Evolutionary conservation across 2,888 invertebrate species (phyloP).

Genomic region (Lepidocyrtinus sp.): DNA sequence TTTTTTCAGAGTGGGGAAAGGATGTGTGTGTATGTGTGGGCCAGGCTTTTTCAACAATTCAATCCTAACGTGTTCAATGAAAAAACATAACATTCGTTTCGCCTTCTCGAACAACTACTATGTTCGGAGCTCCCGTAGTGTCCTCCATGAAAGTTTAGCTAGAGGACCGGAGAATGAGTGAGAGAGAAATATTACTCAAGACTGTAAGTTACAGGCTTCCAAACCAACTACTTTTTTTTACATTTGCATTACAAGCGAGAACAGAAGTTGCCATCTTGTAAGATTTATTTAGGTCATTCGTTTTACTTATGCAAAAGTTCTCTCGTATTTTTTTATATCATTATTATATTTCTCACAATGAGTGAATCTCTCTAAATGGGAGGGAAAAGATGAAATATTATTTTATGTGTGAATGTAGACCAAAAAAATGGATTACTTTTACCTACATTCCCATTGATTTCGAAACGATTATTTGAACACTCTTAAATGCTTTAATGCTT

Average conservation of each 20-base stretch:
- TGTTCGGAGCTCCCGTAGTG: not conserved
- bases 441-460: too few relatives aligned
- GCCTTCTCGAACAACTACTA: not conserved
- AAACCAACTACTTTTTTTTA: constrained; percentile 7
- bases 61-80: constrained; percentile 18
- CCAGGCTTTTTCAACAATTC: not conserved
- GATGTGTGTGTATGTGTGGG: constrained; percentile 28
- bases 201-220: not conserved
- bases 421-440: too few relatives aligned
- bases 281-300: constrained; percentile 41
- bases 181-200: not conserved
- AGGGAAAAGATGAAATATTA: constrained; percentile 1
- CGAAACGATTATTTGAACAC: too few relatives aligned
- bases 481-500: too few relatives aligned
- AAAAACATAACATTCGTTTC: constrained; percentile 16
- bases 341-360: not conserved
- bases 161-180: not conserved
- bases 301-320: constrained; percentile 18
- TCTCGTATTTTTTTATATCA: constrained; percentile 2
- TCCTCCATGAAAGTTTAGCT: not conserved
- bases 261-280: constrained; percentile 36
- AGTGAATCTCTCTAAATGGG: constrained; percentile 7
- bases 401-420: not conserved
- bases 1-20: constrained; percentile 18
- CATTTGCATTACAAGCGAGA: constrained; percentile 43